phyloP scores from a whole-genome alignment of 1,140 invertebrate species.

The Sminthurides bifidus region DNA sequence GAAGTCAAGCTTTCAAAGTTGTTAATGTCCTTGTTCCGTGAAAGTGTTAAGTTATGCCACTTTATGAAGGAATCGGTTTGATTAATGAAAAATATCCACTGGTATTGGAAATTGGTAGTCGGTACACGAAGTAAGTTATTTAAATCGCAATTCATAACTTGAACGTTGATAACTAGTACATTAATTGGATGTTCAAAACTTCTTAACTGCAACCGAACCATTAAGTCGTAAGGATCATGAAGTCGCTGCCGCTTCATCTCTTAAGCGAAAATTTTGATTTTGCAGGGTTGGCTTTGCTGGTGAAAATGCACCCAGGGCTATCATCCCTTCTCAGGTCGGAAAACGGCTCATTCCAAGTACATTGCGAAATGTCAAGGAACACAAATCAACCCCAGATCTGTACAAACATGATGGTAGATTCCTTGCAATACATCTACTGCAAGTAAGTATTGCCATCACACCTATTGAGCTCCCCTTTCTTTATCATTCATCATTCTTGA shows the following conservation, averaged over 20 bases:
- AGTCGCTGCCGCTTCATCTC: no score
- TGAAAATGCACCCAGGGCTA: slow-evolving; percentile 72
- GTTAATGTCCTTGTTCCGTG: no score
- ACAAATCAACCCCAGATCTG: slow-evolving; percentile 57
- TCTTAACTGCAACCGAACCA: no score
- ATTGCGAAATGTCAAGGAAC: slow-evolving; percentile 54
- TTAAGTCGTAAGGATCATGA: no score
- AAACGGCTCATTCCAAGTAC: slow-evolving; percentile 41
- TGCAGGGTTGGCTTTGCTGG: slow-evolving; percentile 80
- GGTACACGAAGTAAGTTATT: slow-evolving; percentile 76
- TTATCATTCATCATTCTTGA: background rate
- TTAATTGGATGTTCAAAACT: slow-evolving; percentile 7
- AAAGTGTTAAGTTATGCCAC: slow-evolving; percentile 41
- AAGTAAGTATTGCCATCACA: slow-evolving; percentile 46
- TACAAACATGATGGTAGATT: slow-evolving; percentile 76
- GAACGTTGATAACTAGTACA: background rate
- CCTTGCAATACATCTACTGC: slow-evolving; percentile 77
- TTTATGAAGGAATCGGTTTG: slow-evolving; percentile 64
- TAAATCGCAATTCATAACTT: background rate
- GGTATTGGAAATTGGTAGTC: slow-evolving; percentile 77
- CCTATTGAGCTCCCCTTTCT: background rate
- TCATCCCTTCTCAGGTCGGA: slow-evolving; percentile 64
- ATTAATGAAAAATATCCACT: slow-evolving; percentile 76
- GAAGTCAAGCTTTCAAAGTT: no score
- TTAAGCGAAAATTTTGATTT: no score